These are phyloP conservation scores for Aphaenogaster ashmeadi DNA, from an alignment of 1,140 invertebrate genomes.

Conservation along the genomic window DNA sequence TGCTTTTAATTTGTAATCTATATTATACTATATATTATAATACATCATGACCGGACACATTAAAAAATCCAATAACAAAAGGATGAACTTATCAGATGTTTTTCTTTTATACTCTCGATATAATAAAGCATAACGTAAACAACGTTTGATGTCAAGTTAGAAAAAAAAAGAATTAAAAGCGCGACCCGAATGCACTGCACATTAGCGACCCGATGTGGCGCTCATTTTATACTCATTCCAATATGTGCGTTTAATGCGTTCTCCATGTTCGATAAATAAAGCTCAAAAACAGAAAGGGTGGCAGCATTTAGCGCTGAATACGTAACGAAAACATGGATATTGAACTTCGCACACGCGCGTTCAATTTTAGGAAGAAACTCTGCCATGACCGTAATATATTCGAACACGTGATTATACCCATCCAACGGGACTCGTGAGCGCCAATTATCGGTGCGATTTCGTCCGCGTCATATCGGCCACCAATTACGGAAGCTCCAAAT, in stretches of 20 bases:
- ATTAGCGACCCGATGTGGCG: neutral
- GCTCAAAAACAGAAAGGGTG: constrained; percentile 26
- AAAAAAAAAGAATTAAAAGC: neutral
- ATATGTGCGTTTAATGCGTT: constrained; percentile 42
- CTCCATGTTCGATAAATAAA: constrained; percentile 53
- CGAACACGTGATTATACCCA: constrained; percentile 13
- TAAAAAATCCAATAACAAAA: neutral
- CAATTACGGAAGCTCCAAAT: constrained; percentile 51
- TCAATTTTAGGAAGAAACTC: constrained; percentile 39
- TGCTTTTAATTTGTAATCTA: neutral
- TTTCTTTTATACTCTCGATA: neutral
- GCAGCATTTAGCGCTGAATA: constrained; percentile 36
- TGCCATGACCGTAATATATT: constrained; percentile 31
- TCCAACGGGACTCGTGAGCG: constrained; percentile 17
- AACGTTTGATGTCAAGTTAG: neutral
- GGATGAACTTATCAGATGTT: neutral
- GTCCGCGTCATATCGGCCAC: constrained; percentile 41
- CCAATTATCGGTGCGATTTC: constrained; percentile 59
- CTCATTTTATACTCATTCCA: constrained; percentile 41
- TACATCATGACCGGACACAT: neutral
- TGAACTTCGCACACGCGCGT: neutral
- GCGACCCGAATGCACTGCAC: neutral
- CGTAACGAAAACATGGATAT: constrained; percentile 9
- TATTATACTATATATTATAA: constrained; percentile 8
- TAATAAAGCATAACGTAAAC: neutral